Evolutionary conservation across 2,797 vertebrate species (phyloP).

Genomic region (Vespertilio murinus): DNA sequence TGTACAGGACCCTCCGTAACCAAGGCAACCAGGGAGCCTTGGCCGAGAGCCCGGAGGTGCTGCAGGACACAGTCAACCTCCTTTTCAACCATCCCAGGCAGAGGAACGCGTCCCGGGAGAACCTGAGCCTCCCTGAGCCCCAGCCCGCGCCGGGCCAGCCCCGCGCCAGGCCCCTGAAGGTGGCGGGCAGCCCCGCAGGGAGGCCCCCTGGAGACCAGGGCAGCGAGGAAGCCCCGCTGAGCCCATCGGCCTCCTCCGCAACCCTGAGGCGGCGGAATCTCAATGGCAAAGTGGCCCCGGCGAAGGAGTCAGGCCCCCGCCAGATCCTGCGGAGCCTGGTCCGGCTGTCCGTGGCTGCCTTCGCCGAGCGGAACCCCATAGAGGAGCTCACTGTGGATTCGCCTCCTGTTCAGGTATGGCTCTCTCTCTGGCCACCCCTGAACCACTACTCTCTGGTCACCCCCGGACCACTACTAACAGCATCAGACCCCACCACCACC

Average conservation of each 20-base stretch:
- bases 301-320: constrained; percentile 80
- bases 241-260: constrained; percentile 46
- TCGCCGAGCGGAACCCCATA: constrained; percentile 89
- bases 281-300: constrained; percentile 68
- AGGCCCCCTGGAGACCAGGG: constrained; percentile 46
- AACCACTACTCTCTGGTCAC: neutral
- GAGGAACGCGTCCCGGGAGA: constrained; percentile 74
- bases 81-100: constrained; percentile 85
- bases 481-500: neutral
- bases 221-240: neutral
- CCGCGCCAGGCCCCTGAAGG: constrained; percentile 74
- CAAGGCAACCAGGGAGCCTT: constrained; percentile 82
- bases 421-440: neutral
- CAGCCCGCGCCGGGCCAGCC: constrained; percentile 58
- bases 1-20: constrained; percentile 89
- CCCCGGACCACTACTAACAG: neutral
- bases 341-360: constrained; percentile 93
- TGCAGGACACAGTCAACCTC: constrained; percentile 75
- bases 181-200: constrained; percentile 76
- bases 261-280: constrained; percentile 85
- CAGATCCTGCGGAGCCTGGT: constrained; percentile 93
- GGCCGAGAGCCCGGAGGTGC: constrained; percentile 74
- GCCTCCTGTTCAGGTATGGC: constrained; percentile 92
- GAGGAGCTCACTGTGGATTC: constrained; percentile 92
- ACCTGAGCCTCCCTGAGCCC: constrained; percentile 43